These are phyloP conservation scores for Mercenaria mercenaria DNA, from an alignment of 1,140 invertebrate genomes.

Conservation along the genomic window DNA sequence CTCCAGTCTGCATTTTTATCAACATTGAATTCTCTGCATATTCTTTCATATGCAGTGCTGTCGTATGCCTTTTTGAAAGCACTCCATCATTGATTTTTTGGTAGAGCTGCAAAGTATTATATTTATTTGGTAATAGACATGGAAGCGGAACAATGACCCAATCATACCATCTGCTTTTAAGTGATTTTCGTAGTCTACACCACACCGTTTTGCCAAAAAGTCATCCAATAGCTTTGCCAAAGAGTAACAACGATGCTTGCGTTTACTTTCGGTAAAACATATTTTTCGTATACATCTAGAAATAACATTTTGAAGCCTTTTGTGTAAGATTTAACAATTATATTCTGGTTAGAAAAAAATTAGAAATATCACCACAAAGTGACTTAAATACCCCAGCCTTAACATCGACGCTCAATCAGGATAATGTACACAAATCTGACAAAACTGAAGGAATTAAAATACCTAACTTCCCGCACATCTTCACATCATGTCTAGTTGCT, in stretches of 20 bases:
- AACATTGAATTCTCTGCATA: conserved; percentile 7
- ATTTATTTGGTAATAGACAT: conserved; percentile 3
- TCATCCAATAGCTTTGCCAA: neutral
- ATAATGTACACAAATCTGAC: no score
- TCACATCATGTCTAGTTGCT: no score
- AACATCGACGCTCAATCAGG: no score
- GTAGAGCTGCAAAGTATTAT: neutral
- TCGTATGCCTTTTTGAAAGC: neutral
- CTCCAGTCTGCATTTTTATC: conserved; percentile 5
- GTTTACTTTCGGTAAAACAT: neutral
- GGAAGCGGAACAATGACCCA: conserved; percentile 1
- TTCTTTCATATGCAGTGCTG: neutral
- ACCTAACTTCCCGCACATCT: no score
- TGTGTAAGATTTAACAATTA: neutral
- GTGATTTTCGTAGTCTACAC: neutral
- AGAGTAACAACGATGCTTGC: no score
- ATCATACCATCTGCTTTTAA: neutral
- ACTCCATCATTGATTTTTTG: neutral
- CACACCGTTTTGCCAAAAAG: neutral
- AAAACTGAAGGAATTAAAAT: no score
- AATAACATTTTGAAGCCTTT: neutral
- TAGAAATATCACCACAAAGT: no score
- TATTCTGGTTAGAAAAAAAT: no score
- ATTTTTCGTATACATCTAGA: neutral
- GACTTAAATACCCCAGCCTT: no score